phyloP scores from a whole-genome alignment of 2,888 invertebrate species.

The Eumerus sabulonum region DNA sequence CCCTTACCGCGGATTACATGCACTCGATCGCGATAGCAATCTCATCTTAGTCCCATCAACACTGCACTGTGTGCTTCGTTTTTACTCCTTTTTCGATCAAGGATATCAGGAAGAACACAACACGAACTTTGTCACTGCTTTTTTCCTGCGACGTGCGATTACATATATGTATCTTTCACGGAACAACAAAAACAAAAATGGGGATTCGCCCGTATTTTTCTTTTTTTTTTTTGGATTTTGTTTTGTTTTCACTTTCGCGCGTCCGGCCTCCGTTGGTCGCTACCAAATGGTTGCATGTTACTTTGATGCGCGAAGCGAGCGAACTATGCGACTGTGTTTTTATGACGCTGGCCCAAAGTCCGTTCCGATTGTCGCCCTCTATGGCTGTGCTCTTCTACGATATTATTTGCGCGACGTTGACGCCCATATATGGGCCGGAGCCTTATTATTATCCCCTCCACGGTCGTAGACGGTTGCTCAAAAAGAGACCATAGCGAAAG shows the following conservation, averaged over 20 bases:
- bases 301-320: conserved; percentile 67
- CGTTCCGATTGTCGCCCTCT: conserved; percentile 24
- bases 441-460: conserved; percentile 46
- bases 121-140: conserved; percentile 23
- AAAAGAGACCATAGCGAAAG: conserved; percentile 37
- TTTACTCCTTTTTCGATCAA: not conserved
- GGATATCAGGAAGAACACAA: conserved; percentile 3
- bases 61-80: too few relatives aligned
- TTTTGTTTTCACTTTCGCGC: conserved; percentile 57
- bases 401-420: conserved; percentile 28
- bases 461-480: conserved; percentile 26
- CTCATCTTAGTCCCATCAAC: not conserved
- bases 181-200: conserved; percentile 8
- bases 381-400: conserved; percentile 56
- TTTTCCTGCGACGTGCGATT: conserved; percentile 11
- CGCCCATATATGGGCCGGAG: conserved; percentile 59
- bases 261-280: conserved; percentile 61
- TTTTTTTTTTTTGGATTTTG: too few relatives aligned
- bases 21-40: too few relatives aligned
- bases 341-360: conserved; percentile 55
- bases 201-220: conserved; percentile 25
- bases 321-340: conserved; percentile 64
- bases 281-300: conserved; percentile 60
- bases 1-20: too few relatives aligned
- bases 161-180: conserved; percentile 41